Evolutionary conservation across 2,888 invertebrate species (phyloP), one percentile per base, ranked within the genome.

Genomic region (Cartodere bifasciata): DNA sequence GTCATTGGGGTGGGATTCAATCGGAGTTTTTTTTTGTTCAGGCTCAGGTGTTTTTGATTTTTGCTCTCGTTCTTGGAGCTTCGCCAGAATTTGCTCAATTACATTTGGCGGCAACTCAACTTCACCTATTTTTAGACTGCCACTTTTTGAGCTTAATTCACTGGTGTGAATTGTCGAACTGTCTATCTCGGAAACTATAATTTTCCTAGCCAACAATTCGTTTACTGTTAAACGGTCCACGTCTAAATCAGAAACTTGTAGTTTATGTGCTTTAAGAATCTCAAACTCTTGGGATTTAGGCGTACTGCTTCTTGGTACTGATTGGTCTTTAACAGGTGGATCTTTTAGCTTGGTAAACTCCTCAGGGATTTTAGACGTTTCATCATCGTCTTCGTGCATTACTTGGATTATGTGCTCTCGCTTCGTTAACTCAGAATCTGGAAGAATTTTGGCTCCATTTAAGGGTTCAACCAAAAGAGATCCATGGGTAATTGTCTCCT

Each of bases 131-230:
- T 71, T 68, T 38, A 80, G 63, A 42, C 74, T 72, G 0, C 78
- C 78, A 1, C 73, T 70, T 49, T 72, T 75, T 4, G 80, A 76
- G 44, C 72, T 72, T 36, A 84, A 61, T 49, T 85, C 83, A 28
- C 75, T 68, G 1, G 82, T 73, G 39, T 72, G 74, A 39, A 86
- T 66, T 17, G 75, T 72, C 44, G 72, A 68, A 4, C 83, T 79
- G 48, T 85, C 84, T 36, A 86, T 72, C 54, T 85, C 83, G 1
- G 84, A 83, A 0, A 85, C 84, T 28, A 77, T 65, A 37, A 86
- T 80, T 53, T 79, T 82, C 32, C 74, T 75, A 0, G 86, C 84
- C 53, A 83, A 75, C 23, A 86, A 58, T 46, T 83, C 82, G 34
- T 77, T 75, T 1, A 86, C 85, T 39, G 75, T 80, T 12, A 87